These are phyloP conservation scores for Aurelia coerulea DNA, from an alignment of 30 jellyfish, hydroid and myxozoan species.

Conservation along the genomic window DNA sequence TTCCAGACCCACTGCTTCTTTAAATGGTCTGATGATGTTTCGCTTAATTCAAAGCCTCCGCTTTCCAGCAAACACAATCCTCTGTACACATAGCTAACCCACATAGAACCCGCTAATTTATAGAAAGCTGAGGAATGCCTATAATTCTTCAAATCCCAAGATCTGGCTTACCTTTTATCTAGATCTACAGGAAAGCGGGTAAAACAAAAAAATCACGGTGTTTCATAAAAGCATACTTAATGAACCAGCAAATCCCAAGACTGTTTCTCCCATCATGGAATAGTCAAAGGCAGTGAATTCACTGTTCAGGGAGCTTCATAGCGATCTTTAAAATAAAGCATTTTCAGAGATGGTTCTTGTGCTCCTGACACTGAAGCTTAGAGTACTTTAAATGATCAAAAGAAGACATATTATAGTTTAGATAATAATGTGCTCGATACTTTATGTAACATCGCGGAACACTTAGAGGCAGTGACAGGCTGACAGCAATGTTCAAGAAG, in stretches of 20 bases:
- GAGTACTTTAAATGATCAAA: too few species aligned
- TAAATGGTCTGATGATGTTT: too few species aligned
- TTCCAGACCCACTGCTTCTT: too few species aligned
- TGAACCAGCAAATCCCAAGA: background rate
- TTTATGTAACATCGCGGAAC: too few species aligned
- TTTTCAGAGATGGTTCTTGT: too few species aligned
- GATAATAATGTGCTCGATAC: too few species aligned
- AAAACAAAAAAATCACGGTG: conserved; percentile 4
- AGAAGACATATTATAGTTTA: too few species aligned
- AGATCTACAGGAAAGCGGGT: conserved; percentile 14
- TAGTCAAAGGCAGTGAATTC: background rate
- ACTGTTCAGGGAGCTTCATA: too few species aligned
- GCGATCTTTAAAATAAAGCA: too few species aligned
- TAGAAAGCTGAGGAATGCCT: conserved; percentile 53
- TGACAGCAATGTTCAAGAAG: too few species aligned
- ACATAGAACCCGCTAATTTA: conserved; percentile 27
- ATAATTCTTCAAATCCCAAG: conserved; percentile 31
- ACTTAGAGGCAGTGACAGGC: too few species aligned
- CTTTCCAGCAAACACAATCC: background rate
- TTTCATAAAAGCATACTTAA: background rate
- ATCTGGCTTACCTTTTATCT: conserved; percentile 53
- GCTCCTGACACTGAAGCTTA: too few species aligned
- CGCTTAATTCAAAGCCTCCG: background rate
- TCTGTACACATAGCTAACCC: background rate
- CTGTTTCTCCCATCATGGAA: conserved; percentile 19